A percentile compares a stretch with the other conserved stretches of the same genome.
phyloP scores from a whole-genome alignment of 2,797 vertebrate genomes.

The Chaenodraco wilsoni region DNA sequence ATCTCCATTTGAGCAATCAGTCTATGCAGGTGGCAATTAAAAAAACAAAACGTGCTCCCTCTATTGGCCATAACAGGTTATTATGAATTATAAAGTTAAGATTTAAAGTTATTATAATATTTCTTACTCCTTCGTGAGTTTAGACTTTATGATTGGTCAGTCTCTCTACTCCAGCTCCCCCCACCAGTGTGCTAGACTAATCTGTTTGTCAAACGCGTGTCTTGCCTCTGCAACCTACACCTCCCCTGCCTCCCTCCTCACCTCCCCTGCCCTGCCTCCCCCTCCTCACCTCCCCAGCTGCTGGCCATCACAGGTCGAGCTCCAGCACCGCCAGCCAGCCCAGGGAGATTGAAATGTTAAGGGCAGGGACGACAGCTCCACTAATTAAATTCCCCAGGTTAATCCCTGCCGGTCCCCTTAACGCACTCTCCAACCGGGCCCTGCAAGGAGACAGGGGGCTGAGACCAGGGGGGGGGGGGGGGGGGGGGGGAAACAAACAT shows the following conservation, averaged over 20 bases:
- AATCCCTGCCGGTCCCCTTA: constrained; percentile 91
- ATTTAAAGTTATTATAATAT: background rate
- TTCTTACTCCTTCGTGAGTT: background rate
- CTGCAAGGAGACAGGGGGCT: constrained; percentile 56
- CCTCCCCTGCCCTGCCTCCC: constrained; percentile 42
- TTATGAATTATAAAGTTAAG: background rate
- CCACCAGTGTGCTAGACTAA: constrained; percentile 65
- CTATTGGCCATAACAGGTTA: constrained; percentile 11
- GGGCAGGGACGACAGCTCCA: constrained; percentile 79
- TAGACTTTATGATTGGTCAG: background rate
- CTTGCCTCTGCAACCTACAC: constrained; percentile 58
- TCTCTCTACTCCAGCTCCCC: constrained; percentile 19
- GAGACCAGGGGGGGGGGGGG: constrained; percentile 29
- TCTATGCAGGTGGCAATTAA: background rate
- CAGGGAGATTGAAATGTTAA: constrained; percentile 82
- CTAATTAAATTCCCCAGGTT: constrained; percentile 98
- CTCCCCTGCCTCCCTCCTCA: constrained; percentile 22
- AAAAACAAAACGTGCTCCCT: constrained; percentile 6
- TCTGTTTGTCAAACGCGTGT: constrained; percentile 78
- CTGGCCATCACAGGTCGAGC: constrained; percentile 73
- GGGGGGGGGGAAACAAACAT: constrained; percentile 79
- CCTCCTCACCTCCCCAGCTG: constrained; percentile 53
- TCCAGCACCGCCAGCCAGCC: constrained; percentile 60
- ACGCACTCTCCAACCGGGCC: constrained; percentile 86
- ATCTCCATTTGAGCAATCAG: background rate